Base-by-base conservation (phyloP, 1,140 invertebrate species). In the Stegodyphus dumicola region DNA sequence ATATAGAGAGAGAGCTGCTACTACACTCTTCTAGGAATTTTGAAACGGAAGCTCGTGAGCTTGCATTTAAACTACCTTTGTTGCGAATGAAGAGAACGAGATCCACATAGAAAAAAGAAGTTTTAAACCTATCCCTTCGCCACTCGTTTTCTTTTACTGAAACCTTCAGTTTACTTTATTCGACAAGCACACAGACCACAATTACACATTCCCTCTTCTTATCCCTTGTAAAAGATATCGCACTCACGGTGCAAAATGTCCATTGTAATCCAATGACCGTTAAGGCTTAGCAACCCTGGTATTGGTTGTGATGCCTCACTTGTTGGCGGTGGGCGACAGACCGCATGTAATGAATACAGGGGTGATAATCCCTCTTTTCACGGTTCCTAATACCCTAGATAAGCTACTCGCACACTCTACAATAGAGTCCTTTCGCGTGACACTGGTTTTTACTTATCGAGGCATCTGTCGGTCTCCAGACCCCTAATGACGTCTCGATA, bases 251-350 rank as follows among this genome's bases (percentile, higher is more conserved):
- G 15, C 33, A 15, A 65, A 78, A 70, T 66, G 76, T 13, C 56
- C 48, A 77, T 77, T 77, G 76, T 77, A 77, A 77, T 77, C 76
- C 76, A 77, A 77, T 66, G 76, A 77, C 76, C 76, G 76, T 77
- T 77, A 77, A 77, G 76, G 49, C 11, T 66, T 66, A 66, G 18
- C 13, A 15, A 33, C 13, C 9, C 11, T 18, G 33, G 17, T 70
- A n/a, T 70, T 70, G 76, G 76, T 56, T 52, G 71, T 74, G 74
- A 76, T 60, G 74, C 74, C 54, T 76, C 74, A 48, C 74, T 76
- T 76, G 74, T 76, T 56, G 53, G 52, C 18, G 51, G 33, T 51
- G 74, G 74, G 74, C 74, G 74, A 76, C 74, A 76, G 74, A 76
- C 53, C 74, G 74, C 54, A 60, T 76, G 74, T 76, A 76, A 76